A percentile compares a stretch with the other conserved stretches of the same genome.
Conservation (phyloP, 2,888 invertebrate genomes). For the Cylindroiulus punctatus region DNA sequence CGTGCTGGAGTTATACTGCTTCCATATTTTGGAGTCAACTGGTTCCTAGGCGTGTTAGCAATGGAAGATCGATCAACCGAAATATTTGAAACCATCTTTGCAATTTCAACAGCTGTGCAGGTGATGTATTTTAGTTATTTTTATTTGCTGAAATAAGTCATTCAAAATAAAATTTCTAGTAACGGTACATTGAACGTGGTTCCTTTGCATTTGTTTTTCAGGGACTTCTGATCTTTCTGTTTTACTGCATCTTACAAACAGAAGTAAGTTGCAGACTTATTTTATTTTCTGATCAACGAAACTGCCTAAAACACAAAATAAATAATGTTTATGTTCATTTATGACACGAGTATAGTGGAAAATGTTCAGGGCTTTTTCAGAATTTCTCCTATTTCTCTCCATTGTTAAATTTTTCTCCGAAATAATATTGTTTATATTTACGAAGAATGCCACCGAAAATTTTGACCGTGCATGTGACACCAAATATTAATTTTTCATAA, state of each 20-base stretch:
- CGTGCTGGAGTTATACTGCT: constrained; percentile 76
- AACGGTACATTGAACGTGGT: not conserved
- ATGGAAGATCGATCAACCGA: constrained; percentile 73
- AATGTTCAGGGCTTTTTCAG: no score
- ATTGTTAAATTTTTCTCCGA: no score
- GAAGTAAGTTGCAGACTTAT: constrained; percentile 54
- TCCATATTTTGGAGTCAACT: constrained; percentile 77
- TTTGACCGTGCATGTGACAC: no score
- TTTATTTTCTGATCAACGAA: no score
- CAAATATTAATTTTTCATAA: no score
- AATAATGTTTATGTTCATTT: no score
- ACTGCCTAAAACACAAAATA: no score
- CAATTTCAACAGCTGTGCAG: constrained; percentile 63
- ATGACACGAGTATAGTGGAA: no score
- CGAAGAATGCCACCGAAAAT: no score
- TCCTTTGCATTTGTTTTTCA: constrained; percentile 47
- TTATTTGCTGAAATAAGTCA: not conserved
- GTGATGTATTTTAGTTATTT: constrained; percentile 61
- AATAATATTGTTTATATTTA: no score
- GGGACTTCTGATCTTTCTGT: constrained; percentile 57
- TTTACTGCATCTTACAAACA: constrained; percentile 56
- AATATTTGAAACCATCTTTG: constrained; percentile 64
- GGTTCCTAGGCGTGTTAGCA: constrained; percentile 79
- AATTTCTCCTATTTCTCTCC: no score
- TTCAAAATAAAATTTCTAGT: not conserved